Conservation (phyloP, 2,797 vertebrate species). For the Coluber constrictor region DNA sequence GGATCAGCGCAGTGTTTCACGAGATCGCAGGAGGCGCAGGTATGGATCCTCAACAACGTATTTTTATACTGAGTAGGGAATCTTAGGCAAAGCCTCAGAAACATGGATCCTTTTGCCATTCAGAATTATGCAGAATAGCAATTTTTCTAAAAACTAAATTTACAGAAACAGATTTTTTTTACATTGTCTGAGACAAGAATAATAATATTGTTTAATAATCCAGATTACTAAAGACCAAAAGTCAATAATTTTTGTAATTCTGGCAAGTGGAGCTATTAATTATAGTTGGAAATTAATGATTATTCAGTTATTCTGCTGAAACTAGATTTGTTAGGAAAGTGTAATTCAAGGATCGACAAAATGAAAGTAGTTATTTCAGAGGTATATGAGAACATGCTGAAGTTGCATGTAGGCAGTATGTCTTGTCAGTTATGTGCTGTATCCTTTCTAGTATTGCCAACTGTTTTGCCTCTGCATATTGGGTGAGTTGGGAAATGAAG, state of each 20-base stretch:
- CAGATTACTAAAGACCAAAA: neutral
- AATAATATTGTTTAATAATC: neutral
- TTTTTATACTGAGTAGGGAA: neutral
- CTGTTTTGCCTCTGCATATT: neutral
- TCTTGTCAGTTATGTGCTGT: neutral
- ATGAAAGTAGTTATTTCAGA: neutral
- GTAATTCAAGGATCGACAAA: neutral
- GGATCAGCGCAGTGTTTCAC: constrained; percentile 85
- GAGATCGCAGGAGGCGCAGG: constrained; percentile 85
- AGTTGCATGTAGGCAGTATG: neutral
- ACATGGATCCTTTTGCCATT: neutral
- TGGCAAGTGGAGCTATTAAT: neutral
- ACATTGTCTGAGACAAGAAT: too few species aligned
- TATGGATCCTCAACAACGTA: constrained; percentile 23
- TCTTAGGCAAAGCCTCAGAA: neutral
- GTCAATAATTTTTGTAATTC: neutral
- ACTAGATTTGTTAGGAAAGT: neutral
- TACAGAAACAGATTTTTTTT: neutral
- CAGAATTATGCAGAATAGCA: neutral
- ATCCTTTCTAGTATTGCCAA: neutral
- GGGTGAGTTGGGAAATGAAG: neutral
- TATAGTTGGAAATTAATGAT: neutral
- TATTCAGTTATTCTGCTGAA: neutral
- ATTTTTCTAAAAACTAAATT: neutral
- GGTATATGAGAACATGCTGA: neutral